Conservation (phyloP, 2,888 invertebrate species). For the Xestia ashworthii region DNA sequence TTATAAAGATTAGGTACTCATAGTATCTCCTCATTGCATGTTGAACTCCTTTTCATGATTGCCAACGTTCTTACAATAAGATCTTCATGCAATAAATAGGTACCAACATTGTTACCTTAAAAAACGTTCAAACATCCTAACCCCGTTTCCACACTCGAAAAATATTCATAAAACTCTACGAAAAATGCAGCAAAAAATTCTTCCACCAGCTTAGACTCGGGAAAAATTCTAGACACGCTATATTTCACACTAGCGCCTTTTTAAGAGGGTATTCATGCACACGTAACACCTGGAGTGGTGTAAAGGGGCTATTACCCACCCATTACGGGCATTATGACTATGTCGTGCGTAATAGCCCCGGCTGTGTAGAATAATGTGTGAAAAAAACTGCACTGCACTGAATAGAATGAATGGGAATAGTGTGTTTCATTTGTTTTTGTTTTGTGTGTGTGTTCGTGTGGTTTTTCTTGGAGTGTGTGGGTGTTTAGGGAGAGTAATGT, state of each 20-base stretch:
- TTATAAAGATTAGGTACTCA: no score
- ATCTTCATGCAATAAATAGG: background rate
- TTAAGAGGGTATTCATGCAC: slow-evolving; percentile 76
- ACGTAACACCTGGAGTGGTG: slow-evolving; percentile 74
- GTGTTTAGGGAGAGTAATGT: slow-evolving; percentile 5
- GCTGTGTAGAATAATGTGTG: slow-evolving; percentile 75
- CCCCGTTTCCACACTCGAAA: slow-evolving; percentile 28
- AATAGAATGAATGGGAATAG: slow-evolving; percentile 52
- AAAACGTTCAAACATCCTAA: slow-evolving; percentile 9
- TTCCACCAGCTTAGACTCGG: slow-evolving; percentile 38
- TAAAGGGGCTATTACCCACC: slow-evolving; percentile 75
- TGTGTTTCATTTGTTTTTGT: slow-evolving; percentile 43
- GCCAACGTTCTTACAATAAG: background rate
- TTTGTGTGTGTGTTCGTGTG: background rate
- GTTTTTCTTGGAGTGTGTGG: slow-evolving; percentile 4
- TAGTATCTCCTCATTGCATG: background rate
- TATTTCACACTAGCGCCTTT: slow-evolving; percentile 73
- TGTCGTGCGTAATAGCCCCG: slow-evolving; percentile 71
- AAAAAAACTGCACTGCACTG: slow-evolving; percentile 63
- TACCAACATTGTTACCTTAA: background rate
- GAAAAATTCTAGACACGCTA: slow-evolving; percentile 63
- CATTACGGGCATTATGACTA: slow-evolving; percentile 73
- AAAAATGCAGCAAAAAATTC: slow-evolving; percentile 51
- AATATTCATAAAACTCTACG: slow-evolving; percentile 41
- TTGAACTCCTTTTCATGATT: background rate